Base-by-base conservation (phyloP, 2,797 vertebrate species). In the Aselliscus stoliczkanus region DNA sequence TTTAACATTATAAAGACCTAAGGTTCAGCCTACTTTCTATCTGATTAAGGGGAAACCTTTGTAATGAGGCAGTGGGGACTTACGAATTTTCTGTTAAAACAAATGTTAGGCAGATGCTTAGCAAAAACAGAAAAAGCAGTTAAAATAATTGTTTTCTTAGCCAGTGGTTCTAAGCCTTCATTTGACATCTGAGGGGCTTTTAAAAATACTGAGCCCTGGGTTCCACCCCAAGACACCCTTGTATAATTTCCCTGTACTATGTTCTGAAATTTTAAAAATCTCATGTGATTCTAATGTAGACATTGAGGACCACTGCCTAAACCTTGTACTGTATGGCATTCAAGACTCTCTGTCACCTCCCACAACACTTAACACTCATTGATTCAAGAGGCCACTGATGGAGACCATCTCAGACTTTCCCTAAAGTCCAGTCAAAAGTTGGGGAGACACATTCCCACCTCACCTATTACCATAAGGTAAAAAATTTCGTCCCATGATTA, bases 401-500 rank as follows among this genome's bases (percentile, higher is more conserved):
- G 5, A 73, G 18, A 21, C 7, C 23, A 54, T 37, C 4, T 56
- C 13, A 20, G 47, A 44, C 4, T 31, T 83, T 21, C 29, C 65
- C 37, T 83, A 21, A 75, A 58, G 7, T 54, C 18, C 4, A 52
- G 3, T 15, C 25, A 11, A 34, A 25, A 73, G 39, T 14, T 44
- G 17, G 13, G 25, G 11, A 58, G 12, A 29, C 13, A 39, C 7
- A 1, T 1, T 1, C 2, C 9, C 7, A 42, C 13, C 29, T 1
- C 9, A 12, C 2, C 58, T 21, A 27, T 67, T 18, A 23, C 9
- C 14, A 17, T 3, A 13, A 0, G 4, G 15, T 52, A 54, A 70
- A 82, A 50, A 31, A 58, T 47, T 84, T 15, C 81, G 31, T 70
- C 77, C 52, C 39, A 3, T 62, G 9, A 34, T 69, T 85, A 27